Conservation (phyloP, 1,140 invertebrate species). For the Tetragnatha versicolor region DNA sequence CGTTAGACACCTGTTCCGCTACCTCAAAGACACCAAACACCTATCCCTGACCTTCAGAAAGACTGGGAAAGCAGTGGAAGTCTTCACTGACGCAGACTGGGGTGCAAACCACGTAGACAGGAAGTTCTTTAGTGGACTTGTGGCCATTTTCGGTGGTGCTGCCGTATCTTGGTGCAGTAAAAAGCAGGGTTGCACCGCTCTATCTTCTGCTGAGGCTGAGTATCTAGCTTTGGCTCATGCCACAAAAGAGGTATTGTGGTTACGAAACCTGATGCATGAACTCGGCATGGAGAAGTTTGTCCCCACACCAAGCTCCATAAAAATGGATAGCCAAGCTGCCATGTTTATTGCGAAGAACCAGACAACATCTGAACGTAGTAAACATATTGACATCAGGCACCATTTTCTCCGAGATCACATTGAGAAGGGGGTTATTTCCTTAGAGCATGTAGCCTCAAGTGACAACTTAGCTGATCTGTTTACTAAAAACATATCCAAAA, state of each 20-base stretch:
- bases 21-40: not conserved
- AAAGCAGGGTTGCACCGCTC: slow-evolving; percentile 66
- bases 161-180: slow-evolving; percentile 66
- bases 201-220: slow-evolving; percentile 65
- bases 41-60: not conserved
- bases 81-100: not conserved
- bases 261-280: slow-evolving; percentile 55
- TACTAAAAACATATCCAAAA: too few relatives aligned
- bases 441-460: slow-evolving; percentile 4
- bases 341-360: too few relatives aligned
- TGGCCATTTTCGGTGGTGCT: not conserved
- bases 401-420: too few relatives aligned
- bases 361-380: too few relatives aligned
- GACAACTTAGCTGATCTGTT: too few relatives aligned
- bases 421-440: not conserved
- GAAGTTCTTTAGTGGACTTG: not conserved
- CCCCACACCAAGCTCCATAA: not conserved
- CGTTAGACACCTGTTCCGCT: not conserved
- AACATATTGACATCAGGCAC: too few relatives aligned
- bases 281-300: not conserved
- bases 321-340: slow-evolving; percentile 59
- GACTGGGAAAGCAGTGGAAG: not conserved
- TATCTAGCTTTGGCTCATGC: slow-evolving; percentile 64
- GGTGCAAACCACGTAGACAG: not conserved
- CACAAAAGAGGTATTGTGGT: slow-evolving; percentile 63